These are phyloP conservation scores for Chionomys nivalis DNA, from an alignment of 2,113 vertebrate species.

Conservation along the genomic window DNA sequence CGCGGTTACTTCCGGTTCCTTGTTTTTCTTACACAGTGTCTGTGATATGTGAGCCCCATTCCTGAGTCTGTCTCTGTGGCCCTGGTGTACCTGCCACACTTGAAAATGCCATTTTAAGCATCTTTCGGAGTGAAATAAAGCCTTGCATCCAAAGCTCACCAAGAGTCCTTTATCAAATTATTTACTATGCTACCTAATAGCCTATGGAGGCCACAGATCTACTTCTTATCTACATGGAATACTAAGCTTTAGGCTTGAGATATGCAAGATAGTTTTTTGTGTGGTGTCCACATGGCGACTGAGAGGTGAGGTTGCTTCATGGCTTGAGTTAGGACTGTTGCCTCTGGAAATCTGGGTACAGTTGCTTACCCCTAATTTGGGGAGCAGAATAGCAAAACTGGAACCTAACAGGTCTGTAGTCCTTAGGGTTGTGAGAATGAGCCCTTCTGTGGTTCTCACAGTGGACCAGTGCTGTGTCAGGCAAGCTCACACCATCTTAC, in stretches of 20 bases:
- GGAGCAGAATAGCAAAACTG: not conserved
- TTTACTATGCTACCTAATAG: not conserved
- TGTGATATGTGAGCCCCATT: not conserved
- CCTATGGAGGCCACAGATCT: not conserved
- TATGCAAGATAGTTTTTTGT: not conserved
- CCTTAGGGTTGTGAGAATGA: not conserved
- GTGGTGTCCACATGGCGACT: not conserved
- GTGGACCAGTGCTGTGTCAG: not conserved
- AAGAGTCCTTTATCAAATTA: not conserved
- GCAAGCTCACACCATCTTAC: not conserved
- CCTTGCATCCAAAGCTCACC: not conserved
- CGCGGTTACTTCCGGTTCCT: not conserved
- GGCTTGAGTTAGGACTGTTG: not conserved
- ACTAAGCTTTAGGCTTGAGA: not conserved
- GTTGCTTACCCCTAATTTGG: not conserved
- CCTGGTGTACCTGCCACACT: not conserved
- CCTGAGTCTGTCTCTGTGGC: not conserved
- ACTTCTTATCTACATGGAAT: not conserved
- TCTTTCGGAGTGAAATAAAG: not conserved
- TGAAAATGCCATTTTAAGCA: not conserved
- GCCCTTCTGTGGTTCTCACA: not conserved
- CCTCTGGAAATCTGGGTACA: not conserved
- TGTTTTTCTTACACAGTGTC: not conserved
- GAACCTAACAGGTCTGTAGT: not conserved
- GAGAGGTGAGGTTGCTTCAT: not conserved